phyloP scores from a whole-genome alignment of 2,797 vertebrate species.

The Pempheris klunzingeri region DNA sequence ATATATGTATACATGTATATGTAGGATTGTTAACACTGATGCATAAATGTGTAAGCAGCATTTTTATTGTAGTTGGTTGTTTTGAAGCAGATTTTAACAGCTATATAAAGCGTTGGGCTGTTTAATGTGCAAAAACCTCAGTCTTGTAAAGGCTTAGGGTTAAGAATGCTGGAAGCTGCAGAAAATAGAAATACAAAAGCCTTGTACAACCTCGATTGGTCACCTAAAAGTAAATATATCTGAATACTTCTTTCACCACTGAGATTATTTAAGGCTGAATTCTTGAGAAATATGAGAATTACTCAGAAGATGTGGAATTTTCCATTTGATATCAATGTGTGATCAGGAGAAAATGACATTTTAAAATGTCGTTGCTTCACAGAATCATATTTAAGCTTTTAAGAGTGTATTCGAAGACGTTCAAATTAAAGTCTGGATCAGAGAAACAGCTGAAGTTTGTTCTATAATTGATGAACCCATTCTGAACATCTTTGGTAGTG shows the following conservation, averaged over 20 bases:
- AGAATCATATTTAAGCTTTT: neutral
- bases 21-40: neutral
- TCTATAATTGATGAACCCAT: neutral
- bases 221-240: neutral
- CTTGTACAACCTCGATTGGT: neutral
- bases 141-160: neutral
- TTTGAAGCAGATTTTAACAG: neutral
- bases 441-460: neutral
- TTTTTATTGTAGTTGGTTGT: neutral
- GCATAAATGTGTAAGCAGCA: neutral
- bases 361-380: neutral
- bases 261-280: neutral
- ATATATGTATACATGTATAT: too few species aligned
- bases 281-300: neutral
- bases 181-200: neutral
- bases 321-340: neutral
- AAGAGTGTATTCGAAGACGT: neutral
- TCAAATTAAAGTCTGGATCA: neutral
- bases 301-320: neutral
- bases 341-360: neutral
- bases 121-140: neutral
- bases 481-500: neutral
- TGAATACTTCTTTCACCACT: neutral
- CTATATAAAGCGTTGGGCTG: neutral
- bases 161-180: neutral